Base-by-base conservation (phyloP, 1,140 invertebrate genomes). In the Drosophila burlai region DNA sequence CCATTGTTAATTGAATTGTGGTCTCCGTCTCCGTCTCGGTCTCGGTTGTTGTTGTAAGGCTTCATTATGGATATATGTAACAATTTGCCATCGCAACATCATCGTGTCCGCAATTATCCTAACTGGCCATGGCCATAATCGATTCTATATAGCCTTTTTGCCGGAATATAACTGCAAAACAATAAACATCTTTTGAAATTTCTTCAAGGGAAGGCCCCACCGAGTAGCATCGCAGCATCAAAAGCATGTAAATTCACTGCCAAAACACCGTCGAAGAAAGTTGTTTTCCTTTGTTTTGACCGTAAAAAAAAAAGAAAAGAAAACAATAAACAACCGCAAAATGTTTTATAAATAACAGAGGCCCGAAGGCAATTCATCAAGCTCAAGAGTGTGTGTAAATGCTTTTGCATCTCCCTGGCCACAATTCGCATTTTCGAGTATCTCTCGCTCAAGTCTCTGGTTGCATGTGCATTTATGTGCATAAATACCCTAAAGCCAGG, bases 1-100 rank as follows among this genome's bases (percentile, higher is more conserved):
- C 62, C 38, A 52, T 55, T 55, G 63, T 52, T 77, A 76, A 77
- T 77, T 68, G 75, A 77, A 59, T 77, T 60, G 75, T 76, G 62
- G 63, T 64, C 50, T 50, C 40, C 24, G 52, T 36, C 24, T 24
- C 29, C 7, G 63, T 63, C 49, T 49, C 40, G n/a, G 21, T 24
- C 21, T 13, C 43, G 16, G 36, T 31, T 9, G 29, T 24, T 59
- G 34, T 69, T 63, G 46, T 76, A 59, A 57, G 74, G 74, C 62
- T 76, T 76, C 72, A 76, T 76, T 76, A 76, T 65, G 72, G 54
- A 11, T 36, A 43, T 75, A 50, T 54, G 54, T 42, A 64, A 68
- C 68, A 36, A 71, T 68, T 66, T 50, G 61, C 65, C 43, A 64
- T 49, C 29, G 47, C 58, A 21, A 34, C 58, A 46, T 43, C 42